A percentile compares a stretch with the other conserved stretches of the same genome.
Evolutionary conservation across 2,113 vertebrate species (phyloP).

Genomic region (Oxygymnocypris stewartii): DNA sequence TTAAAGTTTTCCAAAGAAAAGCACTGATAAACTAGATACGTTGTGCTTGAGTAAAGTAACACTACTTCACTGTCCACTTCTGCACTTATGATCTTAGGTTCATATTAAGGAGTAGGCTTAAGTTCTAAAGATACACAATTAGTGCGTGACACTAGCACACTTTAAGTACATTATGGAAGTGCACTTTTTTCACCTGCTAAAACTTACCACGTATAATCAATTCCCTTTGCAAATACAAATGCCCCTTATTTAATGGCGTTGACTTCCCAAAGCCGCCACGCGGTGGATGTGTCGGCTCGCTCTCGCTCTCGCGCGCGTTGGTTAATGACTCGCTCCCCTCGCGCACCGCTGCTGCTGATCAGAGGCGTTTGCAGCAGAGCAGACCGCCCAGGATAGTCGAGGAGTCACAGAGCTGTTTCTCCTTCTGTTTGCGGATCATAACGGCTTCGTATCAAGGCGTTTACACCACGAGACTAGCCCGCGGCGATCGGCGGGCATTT

Average conservation of each 20-base stretch:
- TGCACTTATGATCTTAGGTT: too few species aligned
- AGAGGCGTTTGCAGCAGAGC: constrained; percentile 50
- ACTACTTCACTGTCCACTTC: too few species aligned
- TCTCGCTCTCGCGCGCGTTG: not conserved
- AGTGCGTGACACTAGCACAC: too few species aligned
- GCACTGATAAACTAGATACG: too few species aligned
- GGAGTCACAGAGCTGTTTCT: constrained; percentile 44
- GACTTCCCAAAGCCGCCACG: constrained; percentile 39
- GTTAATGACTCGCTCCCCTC: constrained; percentile 27
- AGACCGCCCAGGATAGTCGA: constrained; percentile 51
- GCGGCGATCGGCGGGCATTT: constrained; percentile 10
- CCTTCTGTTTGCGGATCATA: constrained; percentile 52
- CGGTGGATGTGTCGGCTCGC: constrained; percentile 41
- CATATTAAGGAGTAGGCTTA: too few species aligned
- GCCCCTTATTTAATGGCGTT: too few species aligned
- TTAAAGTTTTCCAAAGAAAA: too few species aligned
- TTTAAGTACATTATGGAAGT: too few species aligned
- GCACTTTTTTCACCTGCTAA: too few species aligned
- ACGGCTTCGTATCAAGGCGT: constrained; percentile 2
- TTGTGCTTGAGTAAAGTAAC: too few species aligned
- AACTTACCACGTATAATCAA: not conserved
- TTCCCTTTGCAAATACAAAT: not conserved
- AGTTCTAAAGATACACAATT: too few species aligned
- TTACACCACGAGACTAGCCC: not conserved
- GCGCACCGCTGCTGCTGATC: constrained; percentile 23